Evolutionary conservation across 2,113 vertebrate genomes (phyloP).

Genomic region (Theristicus caerulescens): DNA sequence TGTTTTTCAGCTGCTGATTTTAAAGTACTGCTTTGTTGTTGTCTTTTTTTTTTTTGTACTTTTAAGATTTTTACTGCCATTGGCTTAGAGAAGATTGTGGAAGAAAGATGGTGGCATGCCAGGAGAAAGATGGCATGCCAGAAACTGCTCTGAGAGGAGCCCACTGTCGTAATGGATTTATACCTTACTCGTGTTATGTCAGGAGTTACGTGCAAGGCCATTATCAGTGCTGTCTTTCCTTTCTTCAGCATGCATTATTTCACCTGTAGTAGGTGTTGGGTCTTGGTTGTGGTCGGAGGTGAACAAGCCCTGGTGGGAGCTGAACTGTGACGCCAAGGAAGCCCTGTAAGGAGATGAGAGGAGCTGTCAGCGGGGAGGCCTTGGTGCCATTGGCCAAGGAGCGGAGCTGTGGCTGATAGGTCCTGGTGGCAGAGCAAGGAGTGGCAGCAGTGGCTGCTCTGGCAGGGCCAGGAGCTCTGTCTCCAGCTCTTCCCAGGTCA

Average conservation of each 20-base stretch:
- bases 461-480: not conserved
- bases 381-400: accelerated
- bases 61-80: not conserved
- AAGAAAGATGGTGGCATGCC: not conserved
- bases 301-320: too few species aligned
- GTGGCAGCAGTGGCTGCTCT: not conserved
- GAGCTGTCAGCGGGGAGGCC: too few species aligned
- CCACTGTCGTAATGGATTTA: not conserved
- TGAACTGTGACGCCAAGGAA: not conserved
- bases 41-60: not conserved
- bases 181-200: not conserved
- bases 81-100: not conserved
- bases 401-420: not conserved
- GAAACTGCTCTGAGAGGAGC: not conserved
- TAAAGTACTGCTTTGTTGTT: not conserved
- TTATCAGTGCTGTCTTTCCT: not conserved
- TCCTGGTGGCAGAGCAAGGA: not conserved
- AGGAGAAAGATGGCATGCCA: not conserved
- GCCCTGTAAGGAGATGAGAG: not conserved
- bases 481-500: not conserved
- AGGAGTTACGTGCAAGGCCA: not conserved
- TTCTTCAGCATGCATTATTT: not conserved
- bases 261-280: not conserved
- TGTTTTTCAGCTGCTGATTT: not conserved
- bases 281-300: not conserved